phyloP scores from a whole-genome alignment of 2,113 vertebrate genomes.

The Zeus faber region DNA sequence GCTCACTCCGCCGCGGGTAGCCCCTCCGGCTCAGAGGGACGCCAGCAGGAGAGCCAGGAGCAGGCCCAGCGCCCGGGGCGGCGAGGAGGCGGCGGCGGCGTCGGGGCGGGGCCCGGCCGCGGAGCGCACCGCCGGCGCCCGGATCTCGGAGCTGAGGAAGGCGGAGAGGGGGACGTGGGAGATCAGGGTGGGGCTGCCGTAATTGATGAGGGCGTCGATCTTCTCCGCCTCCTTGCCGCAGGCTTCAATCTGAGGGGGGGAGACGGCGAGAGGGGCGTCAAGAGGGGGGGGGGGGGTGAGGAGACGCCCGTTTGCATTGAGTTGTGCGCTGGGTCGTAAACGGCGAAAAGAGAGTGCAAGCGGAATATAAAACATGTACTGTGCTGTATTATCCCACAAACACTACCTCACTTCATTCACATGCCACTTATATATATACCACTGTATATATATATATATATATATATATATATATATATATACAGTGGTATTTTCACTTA shows the following conservation, averaged over 20 bases:
- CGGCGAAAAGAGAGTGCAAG: no score
- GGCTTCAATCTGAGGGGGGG: constrained; percentile 84
- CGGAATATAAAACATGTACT: no score
- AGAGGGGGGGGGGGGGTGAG: neutral
- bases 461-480: no score
- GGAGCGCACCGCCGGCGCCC: constrained; percentile 78
- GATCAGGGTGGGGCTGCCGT: constrained; percentile 87
- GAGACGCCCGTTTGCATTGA: neutral
- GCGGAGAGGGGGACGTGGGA: constrained; percentile 92
- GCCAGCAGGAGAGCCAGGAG: constrained; percentile 42
- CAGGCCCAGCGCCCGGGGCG: constrained; percentile 39
- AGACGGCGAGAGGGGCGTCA: neutral
- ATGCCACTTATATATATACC: no score
- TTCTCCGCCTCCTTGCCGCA: constrained; percentile 98
- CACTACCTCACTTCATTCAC: no score
- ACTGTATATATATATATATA: no score
- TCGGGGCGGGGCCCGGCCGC: constrained; percentile 41
- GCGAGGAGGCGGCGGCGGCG: constrained; percentile 25
- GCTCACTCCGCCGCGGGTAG: no score
- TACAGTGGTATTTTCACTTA: no score
- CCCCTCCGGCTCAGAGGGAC: no score
- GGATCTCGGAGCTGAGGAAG: constrained; percentile 85
- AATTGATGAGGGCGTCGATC: constrained; percentile 95
- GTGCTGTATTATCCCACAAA: no score
- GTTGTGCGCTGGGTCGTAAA: no score